Evolutionary conservation across 2,113 vertebrate species (phyloP).

Genomic region (Sorex araneus): DNA sequence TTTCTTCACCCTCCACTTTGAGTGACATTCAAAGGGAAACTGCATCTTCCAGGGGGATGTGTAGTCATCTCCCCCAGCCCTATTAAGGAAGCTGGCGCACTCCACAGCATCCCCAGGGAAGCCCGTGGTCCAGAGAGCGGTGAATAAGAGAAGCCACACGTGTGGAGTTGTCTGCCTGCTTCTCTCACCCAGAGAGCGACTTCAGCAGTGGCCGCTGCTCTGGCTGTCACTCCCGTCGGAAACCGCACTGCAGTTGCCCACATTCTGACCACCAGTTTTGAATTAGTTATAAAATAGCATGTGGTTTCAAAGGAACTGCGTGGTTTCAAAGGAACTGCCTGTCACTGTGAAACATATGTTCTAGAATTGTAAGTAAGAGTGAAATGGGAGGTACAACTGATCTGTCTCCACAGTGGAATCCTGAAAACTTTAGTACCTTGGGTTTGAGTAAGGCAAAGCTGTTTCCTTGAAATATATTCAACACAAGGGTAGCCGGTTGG

Average conservation of each 20-base stretch:
- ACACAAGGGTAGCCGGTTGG: not conserved
- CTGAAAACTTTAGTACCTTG: not conserved
- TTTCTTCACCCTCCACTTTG: no score
- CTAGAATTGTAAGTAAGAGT: not conserved
- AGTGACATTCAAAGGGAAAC: not conserved
- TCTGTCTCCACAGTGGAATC: not conserved
- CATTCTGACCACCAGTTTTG: not conserved
- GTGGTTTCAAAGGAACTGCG: not conserved
- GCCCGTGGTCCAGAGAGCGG: not conserved
- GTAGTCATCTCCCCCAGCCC: not conserved
- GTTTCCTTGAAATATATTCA: not conserved
- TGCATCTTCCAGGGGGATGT: rapidly evolving
- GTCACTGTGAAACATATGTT: not conserved
- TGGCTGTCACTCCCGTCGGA: not conserved
- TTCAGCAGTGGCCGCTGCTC: not conserved
- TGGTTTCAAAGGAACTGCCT: not conserved
- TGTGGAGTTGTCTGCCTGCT: not conserved
- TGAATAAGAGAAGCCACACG: rapidly evolving
- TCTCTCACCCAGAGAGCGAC: not conserved
- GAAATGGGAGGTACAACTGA: not conserved
- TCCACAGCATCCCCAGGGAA: not conserved
- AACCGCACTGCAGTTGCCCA: not conserved
- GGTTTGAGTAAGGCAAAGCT: not conserved
- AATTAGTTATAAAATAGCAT: not conserved
- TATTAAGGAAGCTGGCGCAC: not conserved